Conservation (phyloP, 2,113 vertebrate species). For the Herpailurus yagouaroundi region DNA sequence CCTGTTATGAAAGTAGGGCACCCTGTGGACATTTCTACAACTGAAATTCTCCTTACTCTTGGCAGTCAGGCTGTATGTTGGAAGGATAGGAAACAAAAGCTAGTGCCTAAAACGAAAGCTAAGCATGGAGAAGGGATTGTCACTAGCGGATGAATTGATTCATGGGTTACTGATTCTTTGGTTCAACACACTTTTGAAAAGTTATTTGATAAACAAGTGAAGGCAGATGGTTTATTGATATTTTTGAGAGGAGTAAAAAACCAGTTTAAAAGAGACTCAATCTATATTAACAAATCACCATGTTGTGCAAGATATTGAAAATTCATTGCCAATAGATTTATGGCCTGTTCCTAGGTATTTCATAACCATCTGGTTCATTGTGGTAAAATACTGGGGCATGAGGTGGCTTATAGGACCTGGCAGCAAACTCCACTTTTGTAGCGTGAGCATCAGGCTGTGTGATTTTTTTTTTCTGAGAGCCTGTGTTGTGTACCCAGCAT, state of each 20-base stretch:
- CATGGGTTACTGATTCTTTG: not conserved
- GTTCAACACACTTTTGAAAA: slow-evolving; percentile 58
- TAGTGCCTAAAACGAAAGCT: not conserved
- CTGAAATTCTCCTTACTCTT: slow-evolving; percentile 20
- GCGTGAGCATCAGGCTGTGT: not conserved
- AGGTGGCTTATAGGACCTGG: slow-evolving; percentile 74
- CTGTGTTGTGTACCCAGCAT: not conserved
- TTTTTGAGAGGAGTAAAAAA: slow-evolving; percentile 82
- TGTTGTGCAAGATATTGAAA: slow-evolving; percentile 77
- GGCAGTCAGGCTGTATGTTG: slow-evolving; percentile 24
- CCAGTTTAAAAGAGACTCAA: slow-evolving; percentile 77
- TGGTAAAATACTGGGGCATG: slow-evolving; percentile 78
- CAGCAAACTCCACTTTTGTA: slow-evolving; percentile 75
- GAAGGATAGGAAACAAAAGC: not conserved
- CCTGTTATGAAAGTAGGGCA: not conserved
- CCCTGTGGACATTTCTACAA: not conserved
- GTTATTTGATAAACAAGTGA: slow-evolving; percentile 84
- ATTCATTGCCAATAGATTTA: slow-evolving; percentile 81
- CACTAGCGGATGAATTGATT: not conserved
- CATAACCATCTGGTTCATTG: slow-evolving; percentile 79
- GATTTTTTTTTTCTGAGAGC: slow-evolving; percentile 64
- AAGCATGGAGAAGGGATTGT: not conserved
- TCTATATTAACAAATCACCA: slow-evolving; percentile 82
- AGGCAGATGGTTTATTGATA: slow-evolving; percentile 84
- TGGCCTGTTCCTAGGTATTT: slow-evolving; percentile 76